Evolutionary conservation across 2,797 vertebrate genomes (phyloP), one percentile per base, ranked within the genome.

Genomic region (Syngnathus acus): DNA sequence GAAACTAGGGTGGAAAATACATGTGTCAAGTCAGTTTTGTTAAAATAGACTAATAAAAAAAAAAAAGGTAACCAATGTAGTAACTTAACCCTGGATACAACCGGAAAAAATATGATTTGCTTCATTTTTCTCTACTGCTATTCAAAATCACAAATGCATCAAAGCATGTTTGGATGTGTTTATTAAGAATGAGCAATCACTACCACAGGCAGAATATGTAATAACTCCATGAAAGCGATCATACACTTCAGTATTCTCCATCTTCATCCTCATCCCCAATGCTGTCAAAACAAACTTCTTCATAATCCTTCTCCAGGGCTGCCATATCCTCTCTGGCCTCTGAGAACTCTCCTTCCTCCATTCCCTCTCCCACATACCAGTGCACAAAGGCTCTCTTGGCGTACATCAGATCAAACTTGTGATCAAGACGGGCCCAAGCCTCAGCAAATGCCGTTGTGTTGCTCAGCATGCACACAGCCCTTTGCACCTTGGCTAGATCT

Each of bases 331-430:
- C 92, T 74, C 92, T 88, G 6, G 93, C 93, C 79, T 94, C 92
- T 1, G 87, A 92, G 83, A 93, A 94, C 79, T 92, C 93, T 1
- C 91, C 92, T 70, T 94, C 95, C 78, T 98, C 95, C 96, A 98
- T 98, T 26, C 96, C 96, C 75, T 98, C 96, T 0, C 96, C 94
- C 7, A 98, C 94, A 1, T 97, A 97, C 95, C 95, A 98, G 86
- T 98, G 95, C 71, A 98, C 96, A 64, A 98, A 98, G 42, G 95
- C 95, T 65, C 94, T 92, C 88, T 98, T 98, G 90, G 96, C 94
- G 0, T 95, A 98, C 96, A 97, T 98, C 68, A 98, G 90, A 76
- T 98, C 96, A 68, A 98, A 98, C 86, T 97, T 98, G 86, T 96
- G 94, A 81, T 98, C 94, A 0, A 97, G 92, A 50, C 94, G 88